These are phyloP conservation scores for Zele albiditarsus DNA, from an alignment of 2,888 invertebrate genomes.

Conservation along the genomic window DNA sequence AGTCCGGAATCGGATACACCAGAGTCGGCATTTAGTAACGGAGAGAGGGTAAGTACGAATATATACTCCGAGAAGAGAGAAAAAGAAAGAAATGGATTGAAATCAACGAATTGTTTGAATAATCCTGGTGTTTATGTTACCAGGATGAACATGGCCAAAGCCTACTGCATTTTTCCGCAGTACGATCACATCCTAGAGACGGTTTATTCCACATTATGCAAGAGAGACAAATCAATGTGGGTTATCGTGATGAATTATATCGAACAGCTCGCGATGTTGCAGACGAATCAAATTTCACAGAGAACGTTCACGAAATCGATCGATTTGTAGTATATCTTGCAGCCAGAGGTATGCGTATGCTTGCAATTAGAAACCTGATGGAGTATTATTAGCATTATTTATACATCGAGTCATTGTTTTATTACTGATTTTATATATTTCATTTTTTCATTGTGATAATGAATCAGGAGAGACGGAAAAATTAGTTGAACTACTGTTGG, in stretches of 20 bases:
- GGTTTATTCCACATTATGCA: slow-evolving; percentile 86
- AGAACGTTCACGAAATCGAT: slow-evolving; percentile 89
- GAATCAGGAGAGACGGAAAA: slow-evolving; percentile 78
- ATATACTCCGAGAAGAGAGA: neutral
- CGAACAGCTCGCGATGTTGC: slow-evolving; percentile 91
- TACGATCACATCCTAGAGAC: slow-evolving; percentile 86
- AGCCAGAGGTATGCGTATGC: slow-evolving; percentile 78
- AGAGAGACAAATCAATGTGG: slow-evolving; percentile 86
- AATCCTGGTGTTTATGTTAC: slow-evolving; percentile 44
- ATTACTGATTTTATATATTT: too few relatives aligned
- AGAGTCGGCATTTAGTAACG: slow-evolving; percentile 62
- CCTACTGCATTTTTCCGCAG: slow-evolving; percentile 90
- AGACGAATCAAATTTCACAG: slow-evolving; percentile 83
- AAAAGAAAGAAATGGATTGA: neutral
- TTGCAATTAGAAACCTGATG: neutral
- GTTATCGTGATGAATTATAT: slow-evolving; percentile 89
- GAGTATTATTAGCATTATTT: too few relatives aligned
- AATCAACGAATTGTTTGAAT: neutral
- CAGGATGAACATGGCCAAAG: slow-evolving; percentile 93
- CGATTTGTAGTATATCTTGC: slow-evolving; percentile 85
- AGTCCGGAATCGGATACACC: slow-evolving; percentile 64
- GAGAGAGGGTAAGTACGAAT: slow-evolving; percentile 50
- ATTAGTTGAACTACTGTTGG: slow-evolving; percentile 81
- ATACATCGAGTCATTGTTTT: neutral
- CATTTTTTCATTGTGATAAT: neutral